phyloP scores from a whole-genome alignment of 1,140 invertebrate species.

The Vollenhovia emeryi region DNA sequence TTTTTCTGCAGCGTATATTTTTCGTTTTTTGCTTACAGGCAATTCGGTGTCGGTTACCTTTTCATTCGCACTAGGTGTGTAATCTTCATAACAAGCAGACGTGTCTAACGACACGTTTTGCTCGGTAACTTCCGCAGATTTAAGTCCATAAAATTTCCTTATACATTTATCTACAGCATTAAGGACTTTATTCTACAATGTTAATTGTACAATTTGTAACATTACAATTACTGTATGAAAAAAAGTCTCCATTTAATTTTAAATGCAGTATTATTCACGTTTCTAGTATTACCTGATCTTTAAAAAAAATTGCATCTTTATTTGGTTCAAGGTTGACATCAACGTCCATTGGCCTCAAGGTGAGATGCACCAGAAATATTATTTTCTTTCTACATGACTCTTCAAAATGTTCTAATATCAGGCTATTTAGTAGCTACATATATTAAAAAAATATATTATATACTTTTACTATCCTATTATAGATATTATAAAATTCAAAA shows the following conservation, averaged over 20 bases:
- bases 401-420: constrained; percentile 74
- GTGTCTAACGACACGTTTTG: constrained; percentile 35
- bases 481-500: constrained; percentile 8
- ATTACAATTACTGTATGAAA: background rate
- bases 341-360: constrained; percentile 82
- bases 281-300: constrained; percentile 80
- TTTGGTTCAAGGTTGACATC: constrained; percentile 90
- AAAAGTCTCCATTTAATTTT: background rate
- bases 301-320: constrained; percentile 87
- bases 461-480: constrained; percentile 26
- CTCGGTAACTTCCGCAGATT: constrained; percentile 30
- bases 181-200: constrained; percentile 70
- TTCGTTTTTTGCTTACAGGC: constrained; percentile 72
- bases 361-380: constrained; percentile 84
- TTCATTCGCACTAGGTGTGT: constrained; percentile 16
- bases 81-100: constrained; percentile 62
- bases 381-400: constrained; percentile 81
- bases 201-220: background rate
- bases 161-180: constrained; percentile 71
- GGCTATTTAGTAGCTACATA: constrained; percentile 81
- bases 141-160: constrained; percentile 76
- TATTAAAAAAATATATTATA: constrained; percentile 53
- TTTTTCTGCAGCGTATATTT: constrained; percentile 59
- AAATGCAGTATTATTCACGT: background rate
- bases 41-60: constrained; percentile 46